These are phyloP conservation scores for Sarotherodon lohbergeri DNA, from an alignment of 2,113 vertebrate genomes.

Conservation along the genomic window DNA sequence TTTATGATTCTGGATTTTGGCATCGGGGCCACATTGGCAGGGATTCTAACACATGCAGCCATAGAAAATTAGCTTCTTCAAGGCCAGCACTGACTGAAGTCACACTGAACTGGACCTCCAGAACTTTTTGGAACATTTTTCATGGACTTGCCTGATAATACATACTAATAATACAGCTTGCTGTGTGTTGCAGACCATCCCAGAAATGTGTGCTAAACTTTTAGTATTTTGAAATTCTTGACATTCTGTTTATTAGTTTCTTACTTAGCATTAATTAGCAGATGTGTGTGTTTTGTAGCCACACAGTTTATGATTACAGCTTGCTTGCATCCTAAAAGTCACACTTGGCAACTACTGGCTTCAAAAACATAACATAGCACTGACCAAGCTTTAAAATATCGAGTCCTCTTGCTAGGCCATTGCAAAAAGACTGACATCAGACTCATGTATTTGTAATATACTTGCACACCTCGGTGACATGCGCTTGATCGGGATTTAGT, in stretches of 20 bases:
- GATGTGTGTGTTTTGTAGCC: accelerated
- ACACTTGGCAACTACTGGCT: neutral
- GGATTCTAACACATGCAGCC: neutral
- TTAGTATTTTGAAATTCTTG: neutral
- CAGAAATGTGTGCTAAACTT: neutral
- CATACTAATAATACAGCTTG: neutral
- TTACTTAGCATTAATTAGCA: neutral
- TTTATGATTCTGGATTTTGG: neutral
- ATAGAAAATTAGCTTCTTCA: neutral
- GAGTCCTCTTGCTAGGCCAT: neutral
- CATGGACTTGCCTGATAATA: accelerated
- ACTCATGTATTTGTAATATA: neutral
- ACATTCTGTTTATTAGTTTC: neutral
- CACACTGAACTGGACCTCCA: neutral
- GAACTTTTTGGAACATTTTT: neutral
- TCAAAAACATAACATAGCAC: neutral
- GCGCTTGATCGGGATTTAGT: neutral
- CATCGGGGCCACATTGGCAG: neutral
- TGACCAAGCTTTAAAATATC: neutral
- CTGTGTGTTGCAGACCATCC: neutral
- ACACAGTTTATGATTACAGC: neutral
- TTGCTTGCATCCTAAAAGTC: neutral
- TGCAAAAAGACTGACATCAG: neutral
- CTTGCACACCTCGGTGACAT: neutral
- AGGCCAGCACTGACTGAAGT: neutral